phyloP scores from a whole-genome alignment of 53 echinoderm and acorn worm species.

The Patiria pectinifera region DNA sequence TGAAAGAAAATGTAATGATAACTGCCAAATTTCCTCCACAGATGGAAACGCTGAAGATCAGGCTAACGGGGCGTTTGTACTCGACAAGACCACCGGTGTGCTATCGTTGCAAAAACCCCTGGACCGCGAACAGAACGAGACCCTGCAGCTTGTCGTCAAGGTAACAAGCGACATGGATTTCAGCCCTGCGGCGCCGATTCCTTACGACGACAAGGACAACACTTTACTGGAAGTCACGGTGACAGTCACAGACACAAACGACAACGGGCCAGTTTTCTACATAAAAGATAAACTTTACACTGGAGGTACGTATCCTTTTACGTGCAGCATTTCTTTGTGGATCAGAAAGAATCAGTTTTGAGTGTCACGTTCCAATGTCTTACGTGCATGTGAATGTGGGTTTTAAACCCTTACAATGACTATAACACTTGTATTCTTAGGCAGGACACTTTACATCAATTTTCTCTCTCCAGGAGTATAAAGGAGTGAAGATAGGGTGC shows the following conservation, averaged over 20 bases:
- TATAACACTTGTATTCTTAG: no score
- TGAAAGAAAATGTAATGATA: no score
- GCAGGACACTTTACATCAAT: no score
- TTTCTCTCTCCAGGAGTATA: no score
- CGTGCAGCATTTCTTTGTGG: background rate
- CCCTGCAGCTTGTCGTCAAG: constrained; percentile 60
- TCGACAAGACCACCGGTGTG: constrained; percentile 60
- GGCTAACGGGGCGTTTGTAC: constrained; percentile 24
- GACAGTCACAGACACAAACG: constrained; percentile 61
- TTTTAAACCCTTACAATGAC: no score
- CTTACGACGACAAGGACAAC: constrained; percentile 30
- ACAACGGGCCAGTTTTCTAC: constrained; percentile 69
- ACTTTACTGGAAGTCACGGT: constrained; percentile 62
- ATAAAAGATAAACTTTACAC: constrained; percentile 48
- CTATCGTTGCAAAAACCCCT: constrained; percentile 50
- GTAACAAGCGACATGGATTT: constrained; percentile 69
- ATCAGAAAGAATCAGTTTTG: no score
- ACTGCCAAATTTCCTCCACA: constrained; percentile 3
- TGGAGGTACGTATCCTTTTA: constrained; percentile 56
- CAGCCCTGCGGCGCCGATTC: background rate
- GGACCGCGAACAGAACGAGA: constrained; percentile 43
- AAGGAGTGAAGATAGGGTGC: no score
- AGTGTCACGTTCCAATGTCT: no score
- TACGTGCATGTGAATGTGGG: no score
- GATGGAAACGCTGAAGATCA: constrained; percentile 70